Conservation (phyloP, 2,113 vertebrate species). For the Sorex fumeus region DNA sequence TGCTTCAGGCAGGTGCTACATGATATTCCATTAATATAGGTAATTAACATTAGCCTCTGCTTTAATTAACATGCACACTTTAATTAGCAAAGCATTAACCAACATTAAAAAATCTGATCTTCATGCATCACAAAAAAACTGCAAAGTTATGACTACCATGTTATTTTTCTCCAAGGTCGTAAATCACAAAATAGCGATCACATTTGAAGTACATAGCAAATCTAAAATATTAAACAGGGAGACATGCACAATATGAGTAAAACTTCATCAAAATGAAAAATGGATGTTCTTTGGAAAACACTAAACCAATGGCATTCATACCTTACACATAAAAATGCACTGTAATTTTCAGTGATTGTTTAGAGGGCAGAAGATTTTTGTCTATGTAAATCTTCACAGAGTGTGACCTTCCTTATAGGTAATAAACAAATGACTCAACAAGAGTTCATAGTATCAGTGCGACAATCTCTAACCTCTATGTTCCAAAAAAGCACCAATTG, state of each 20-base stretch:
- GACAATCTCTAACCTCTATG: background rate
- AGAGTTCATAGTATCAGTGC: background rate
- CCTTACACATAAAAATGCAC: conserved; percentile 58
- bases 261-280: conserved; percentile 63
- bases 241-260: conserved; percentile 63
- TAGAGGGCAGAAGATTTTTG: conserved; percentile 29
- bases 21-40: conserved; percentile 98
- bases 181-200: conserved; percentile 87
- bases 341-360: conserved; percentile 49
- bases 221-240: conserved; percentile 79
- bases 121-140: conserved; percentile 92
- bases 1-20: conserved; percentile 97
- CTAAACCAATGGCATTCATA: background rate
- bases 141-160: conserved; percentile 90
- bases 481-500: conserved; percentile 25
- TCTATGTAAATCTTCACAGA: background rate
- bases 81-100: conserved; percentile 98
- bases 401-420: background rate
- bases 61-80: conserved; percentile 99
- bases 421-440: conserved; percentile 35
- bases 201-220: conserved; percentile 80
- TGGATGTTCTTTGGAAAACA: conserved; percentile 65
- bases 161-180: conserved; percentile 90
- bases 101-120: conserved; percentile 96
- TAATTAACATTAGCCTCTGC: conserved; percentile 98